Evolutionary conservation across 1,140 invertebrate species (phyloP).

Genomic region (Drosophila saltans): DNA sequence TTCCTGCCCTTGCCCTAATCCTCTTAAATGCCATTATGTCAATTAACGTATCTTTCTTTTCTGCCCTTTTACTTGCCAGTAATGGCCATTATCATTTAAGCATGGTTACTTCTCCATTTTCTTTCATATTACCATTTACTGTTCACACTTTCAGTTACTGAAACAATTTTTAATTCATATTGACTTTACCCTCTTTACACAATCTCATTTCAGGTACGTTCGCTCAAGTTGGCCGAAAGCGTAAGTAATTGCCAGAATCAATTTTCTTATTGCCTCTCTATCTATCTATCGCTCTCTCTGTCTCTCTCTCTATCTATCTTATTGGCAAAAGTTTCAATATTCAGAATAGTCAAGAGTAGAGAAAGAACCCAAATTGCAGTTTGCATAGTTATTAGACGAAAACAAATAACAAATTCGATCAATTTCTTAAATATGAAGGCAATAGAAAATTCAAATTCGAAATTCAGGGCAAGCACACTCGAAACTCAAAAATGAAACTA

Average conservation of each 20-base stretch:
- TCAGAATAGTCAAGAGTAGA: slow-evolving; percentile 43
- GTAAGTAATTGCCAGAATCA: slow-evolving; percentile 66
- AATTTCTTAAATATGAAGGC: neutral
- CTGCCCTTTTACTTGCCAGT: neutral
- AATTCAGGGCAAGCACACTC: neutral
- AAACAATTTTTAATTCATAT: slow-evolving; percentile 49
- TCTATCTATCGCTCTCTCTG: too few species aligned
- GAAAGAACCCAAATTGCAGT: slow-evolving; percentile 37
- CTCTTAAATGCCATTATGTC: slow-evolving; percentile 54
- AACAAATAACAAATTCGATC: slow-evolving; percentile 25
- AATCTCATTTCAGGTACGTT: slow-evolving; percentile 74
- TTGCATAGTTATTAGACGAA: slow-evolving; percentile 26
- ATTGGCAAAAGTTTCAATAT: slow-evolving; percentile 58
- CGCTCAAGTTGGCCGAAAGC: slow-evolving; percentile 59
- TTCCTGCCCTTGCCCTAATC: slow-evolving; percentile 34
- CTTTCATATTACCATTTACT: slow-evolving; percentile 25
- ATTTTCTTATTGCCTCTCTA: slow-evolving; percentile 53
- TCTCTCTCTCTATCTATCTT: neutral
- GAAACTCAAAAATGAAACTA: neutral
- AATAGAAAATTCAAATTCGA: neutral
- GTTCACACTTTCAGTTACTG: slow-evolving; percentile 4
- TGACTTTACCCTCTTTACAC: slow-evolving; percentile 32
- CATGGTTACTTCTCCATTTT: slow-evolving; percentile 2
- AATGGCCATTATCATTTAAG: slow-evolving; percentile 30
- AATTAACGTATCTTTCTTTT: slow-evolving; percentile 29